Base-by-base conservation (phyloP, 2,888 invertebrate species). In the Autographa pulchrina region DNA sequence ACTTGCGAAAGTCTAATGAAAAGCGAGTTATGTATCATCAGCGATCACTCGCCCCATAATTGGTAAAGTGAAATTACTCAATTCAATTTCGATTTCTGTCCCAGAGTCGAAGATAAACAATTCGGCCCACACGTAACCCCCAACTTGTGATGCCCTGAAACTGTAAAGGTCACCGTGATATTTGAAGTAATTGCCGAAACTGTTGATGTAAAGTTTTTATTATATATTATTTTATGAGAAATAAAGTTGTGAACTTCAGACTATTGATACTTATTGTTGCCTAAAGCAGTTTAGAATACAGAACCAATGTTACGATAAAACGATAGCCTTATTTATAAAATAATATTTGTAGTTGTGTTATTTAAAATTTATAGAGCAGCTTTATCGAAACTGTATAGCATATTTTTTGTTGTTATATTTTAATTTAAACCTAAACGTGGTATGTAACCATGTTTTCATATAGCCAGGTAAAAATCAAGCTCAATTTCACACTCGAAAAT, bases 401-500 rank as follows among this genome's bases (percentile, higher is more conserved):
- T 11, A 3, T 18, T 4, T 54, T 18, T 2, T 9, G 1, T 48
- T 7, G 7, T n/a, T 48, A n/a, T 48, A 48, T 56, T 20, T 11
- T 13, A 25, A 48, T 7, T 56, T 5, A 8, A 52, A 13, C 20
- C 54, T 11, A 18, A 25, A 56, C 25, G 20, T 25, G 20, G 54
- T 4, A 43, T 65, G 8, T 20, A 43, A 62, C 52, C 54, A 76
- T 63, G 59, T 62, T 73, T 72, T 61, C 58, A 41, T 70, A 59
- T 68, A 71, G 67, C 65, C 68, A 77, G 68, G 70, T 71, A 74
- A 76, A 70, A 70, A 69, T 78, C 66, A 68, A 48, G 69, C 54
- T 62, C 68, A 74, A 72, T 80, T 78, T 72, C 25, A 72, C 75
- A 73, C 70, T 72, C 69, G 60, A 71, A 78, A 83, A 85, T 78